Percentiles rank a stretch among this genome's conserved stretches.
phyloP scores from a whole-genome alignment of 37 sponge, comb jelly and placozoan genomes.

The Aplysina aerophoba region DNA sequence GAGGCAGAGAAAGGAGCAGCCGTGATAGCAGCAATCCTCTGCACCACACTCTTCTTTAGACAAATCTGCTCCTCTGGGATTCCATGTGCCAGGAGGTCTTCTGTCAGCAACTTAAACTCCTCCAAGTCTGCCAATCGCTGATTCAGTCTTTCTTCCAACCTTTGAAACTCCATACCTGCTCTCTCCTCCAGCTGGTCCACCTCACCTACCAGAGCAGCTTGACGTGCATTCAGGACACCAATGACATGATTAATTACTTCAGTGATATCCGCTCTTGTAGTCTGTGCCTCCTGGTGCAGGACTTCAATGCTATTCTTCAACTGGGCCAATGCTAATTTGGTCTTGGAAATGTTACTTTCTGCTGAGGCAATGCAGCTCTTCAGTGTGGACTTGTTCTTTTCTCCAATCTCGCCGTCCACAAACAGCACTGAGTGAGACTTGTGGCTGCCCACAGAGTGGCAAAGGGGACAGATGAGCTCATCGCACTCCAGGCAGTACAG shows the following conservation, averaged over 20 bases:
- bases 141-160: no score
- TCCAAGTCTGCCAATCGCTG: no score
- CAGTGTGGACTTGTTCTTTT: neutral
- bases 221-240: no score
- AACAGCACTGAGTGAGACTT: neutral
- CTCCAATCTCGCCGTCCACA: neutral
- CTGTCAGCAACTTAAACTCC: no score
- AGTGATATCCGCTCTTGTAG: neutral
- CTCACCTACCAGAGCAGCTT: no score
- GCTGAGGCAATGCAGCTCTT: neutral
- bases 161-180: no score
- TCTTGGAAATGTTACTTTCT: neutral
- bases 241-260: neutral
- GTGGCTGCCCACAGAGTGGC: neutral
- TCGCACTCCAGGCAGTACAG: constrained; percentile 6
- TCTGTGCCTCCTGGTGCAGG: neutral
- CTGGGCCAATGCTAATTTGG: neutral
- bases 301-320: neutral
- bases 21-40: no score
- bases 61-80: no score
- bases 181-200: no score
- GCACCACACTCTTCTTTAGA: no score
- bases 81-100: no score
- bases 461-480: neutral
- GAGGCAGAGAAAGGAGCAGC: no score